A percentile compares a stretch with the other conserved stretches of the same genome.
These are phyloP conservation scores for Bombus sylvicola DNA, from an alignment of 1,140 invertebrate species.

Conservation along the genomic window DNA sequence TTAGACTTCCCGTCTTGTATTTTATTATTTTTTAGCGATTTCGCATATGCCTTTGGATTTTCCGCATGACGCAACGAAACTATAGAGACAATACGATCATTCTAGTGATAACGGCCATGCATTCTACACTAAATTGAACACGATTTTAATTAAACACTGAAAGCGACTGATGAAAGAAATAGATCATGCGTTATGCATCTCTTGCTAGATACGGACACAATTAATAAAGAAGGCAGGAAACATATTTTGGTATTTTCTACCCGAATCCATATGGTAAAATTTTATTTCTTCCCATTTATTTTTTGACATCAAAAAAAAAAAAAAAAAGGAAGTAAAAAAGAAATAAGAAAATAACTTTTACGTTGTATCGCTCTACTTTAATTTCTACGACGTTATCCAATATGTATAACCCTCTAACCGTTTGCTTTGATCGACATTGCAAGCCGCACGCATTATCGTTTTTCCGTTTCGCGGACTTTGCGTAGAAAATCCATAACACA, in stretches of 20 bases:
- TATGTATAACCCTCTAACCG: background rate
- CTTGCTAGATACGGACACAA: background rate
- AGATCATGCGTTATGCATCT: background rate
- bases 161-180: slow-evolving; percentile 32
- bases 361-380: too few relatives aligned
- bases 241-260: background rate
- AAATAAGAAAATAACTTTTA: too few relatives aligned
- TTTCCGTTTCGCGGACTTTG: background rate
- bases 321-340: too few relatives aligned
- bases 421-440: background rate
- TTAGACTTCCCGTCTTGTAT: background rate
- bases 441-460: slow-evolving; percentile 26
- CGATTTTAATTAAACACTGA: slow-evolving; percentile 58
- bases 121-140: slow-evolving; percentile 11
- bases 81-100: slow-evolving; percentile 3
- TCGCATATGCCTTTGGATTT: background rate
- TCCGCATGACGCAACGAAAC: background rate
- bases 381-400: background rate
- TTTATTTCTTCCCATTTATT: background rate
- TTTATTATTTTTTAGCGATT: background rate
- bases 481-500: background rate
- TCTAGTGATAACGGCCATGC: slow-evolving; percentile 30
- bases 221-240: background rate
- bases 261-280: background rate
- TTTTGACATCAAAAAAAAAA: background rate